Base-by-base conservation (phyloP, 1,140 invertebrate genomes). In the Apis laboriosa region DNA sequence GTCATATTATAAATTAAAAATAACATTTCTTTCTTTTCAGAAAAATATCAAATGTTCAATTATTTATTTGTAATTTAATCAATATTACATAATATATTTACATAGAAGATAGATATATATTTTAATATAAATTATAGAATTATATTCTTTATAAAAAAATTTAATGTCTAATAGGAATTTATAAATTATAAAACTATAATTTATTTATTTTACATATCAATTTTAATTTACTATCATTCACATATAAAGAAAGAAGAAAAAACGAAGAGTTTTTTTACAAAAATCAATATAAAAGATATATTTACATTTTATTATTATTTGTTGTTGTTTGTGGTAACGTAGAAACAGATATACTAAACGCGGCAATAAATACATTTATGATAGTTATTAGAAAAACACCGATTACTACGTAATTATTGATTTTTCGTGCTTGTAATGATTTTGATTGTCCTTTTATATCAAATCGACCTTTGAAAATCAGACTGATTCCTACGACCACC, bases 311-410 rank as follows among this genome's bases (percentile, higher is more conserved):
- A 21, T 12, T 58, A 34, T 9, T 3, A 19, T 43, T 0, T 51
- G 0, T 17, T 13, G 51, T 17, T 13, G 34, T 3, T 3, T 7
- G 11, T 2, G 80, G 71, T 19, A 63, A n/a, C 7, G 85, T 53
- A 2, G 88, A 55, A 53, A 75, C 24, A 24, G 89, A 94, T 13
- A 96, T 95, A 56, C 96, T 96, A 84, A 97, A 96, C 34, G 95
- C 94, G 11, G 96, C 96, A 43, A 96, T 94, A 49, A 97, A 94
- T 51, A 97, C 95, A 84, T 97, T 97, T 72, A 96, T 95, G 15
- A 96, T 95, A 9, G 96, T 96, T 56, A 96, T 95, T 28, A 96
- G 85, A 88, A 97, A 96, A 12, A 97, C 94, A 43, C 95, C 95
- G 61, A 95, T 92, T 0, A 96, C 93, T 0, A 96, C 94, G 51